A percentile compares a stretch with the other conserved stretches of the same genome.
phyloP scores from a whole-genome alignment of 2,797 vertebrate species.

The Phoeniculus purpureus region DNA sequence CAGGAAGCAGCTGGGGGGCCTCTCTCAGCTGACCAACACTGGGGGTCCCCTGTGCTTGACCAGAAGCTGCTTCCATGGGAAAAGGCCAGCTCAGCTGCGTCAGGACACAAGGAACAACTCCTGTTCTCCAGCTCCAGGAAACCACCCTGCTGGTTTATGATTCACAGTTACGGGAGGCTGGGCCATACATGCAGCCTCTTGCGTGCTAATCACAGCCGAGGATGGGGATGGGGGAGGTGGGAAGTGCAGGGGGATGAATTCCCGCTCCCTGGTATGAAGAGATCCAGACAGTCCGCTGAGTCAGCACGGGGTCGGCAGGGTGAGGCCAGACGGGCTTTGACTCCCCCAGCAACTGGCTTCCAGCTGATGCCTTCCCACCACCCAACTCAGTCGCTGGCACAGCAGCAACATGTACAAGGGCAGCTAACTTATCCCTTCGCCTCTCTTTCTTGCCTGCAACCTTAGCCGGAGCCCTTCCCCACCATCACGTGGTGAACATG shows the following conservation, averaged over 20 bases:
- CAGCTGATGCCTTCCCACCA: not conserved
- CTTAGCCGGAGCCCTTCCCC: conserved; percentile 7
- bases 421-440: not conserved
- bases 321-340: not conserved
- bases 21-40: accelerated
- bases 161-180: not conserved
- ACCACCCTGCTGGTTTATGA: not conserved
- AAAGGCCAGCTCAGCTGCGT: not conserved
- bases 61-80: not conserved
- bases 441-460: not conserved
- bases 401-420: accelerated
- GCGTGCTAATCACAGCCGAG: not conserved
- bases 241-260: not conserved
- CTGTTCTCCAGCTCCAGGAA: not conserved
- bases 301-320: not conserved
- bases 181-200: not conserved
- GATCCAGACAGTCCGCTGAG: not conserved
- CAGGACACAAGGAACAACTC: not conserved
- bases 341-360: not conserved
- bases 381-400: not conserved
- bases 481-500: conserved; percentile 21
- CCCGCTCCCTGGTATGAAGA: not conserved
- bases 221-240: not conserved
- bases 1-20: not conserved
- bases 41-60: not conserved